A percentile compares a stretch with the other conserved stretches of the same genome.
Evolutionary conservation across 1,140 invertebrate genomes (phyloP).

Genomic region (Polyergus mexicanus): DNA sequence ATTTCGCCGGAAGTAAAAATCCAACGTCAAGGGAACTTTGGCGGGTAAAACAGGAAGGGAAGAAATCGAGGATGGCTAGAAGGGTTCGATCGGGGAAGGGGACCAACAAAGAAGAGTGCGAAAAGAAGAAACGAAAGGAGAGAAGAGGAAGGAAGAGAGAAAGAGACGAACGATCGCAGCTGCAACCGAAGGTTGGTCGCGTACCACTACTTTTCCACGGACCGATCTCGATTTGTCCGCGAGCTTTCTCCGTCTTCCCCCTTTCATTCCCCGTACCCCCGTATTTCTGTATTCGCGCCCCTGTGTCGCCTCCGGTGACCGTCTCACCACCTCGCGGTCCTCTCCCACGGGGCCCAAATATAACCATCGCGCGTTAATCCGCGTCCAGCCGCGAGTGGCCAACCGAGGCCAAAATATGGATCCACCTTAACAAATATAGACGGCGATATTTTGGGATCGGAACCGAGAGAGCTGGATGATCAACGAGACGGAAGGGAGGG

Average conservation of each 20-base stretch:
- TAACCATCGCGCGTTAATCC: constrained; percentile 78
- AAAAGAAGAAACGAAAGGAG: neutral
- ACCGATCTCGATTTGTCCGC: constrained; percentile 71
- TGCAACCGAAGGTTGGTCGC: constrained; percentile 75
- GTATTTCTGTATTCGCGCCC: constrained; percentile 39
- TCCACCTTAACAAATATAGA: constrained; percentile 85
- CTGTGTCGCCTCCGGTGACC: constrained; percentile 11
- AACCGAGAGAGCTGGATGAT: constrained; percentile 25
- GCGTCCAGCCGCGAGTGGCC: constrained; percentile 65
- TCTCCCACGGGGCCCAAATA: constrained; percentile 80
- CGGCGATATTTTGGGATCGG: constrained; percentile 83
- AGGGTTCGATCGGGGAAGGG: neutral
- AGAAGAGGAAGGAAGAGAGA: constrained; percentile 31
- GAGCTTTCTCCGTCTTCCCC: constrained; percentile 58
- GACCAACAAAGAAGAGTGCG: neutral
- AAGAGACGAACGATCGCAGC: constrained; percentile 69
- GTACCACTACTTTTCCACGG: constrained; percentile 76
- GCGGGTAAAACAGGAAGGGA: neutral
- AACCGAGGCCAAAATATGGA: constrained; percentile 82
- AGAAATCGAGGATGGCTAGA: neutral
- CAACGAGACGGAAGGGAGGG: constrained; percentile 5
- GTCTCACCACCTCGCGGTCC: constrained; percentile 19
- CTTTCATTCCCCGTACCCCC: constrained; percentile 17
- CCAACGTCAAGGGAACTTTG: constrained; percentile 2
- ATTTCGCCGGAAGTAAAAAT: constrained; percentile 25